These are phyloP conservation scores for Chelmon rostratus DNA, from an alignment of 2,797 vertebrate species.

Conservation along the genomic window DNA sequence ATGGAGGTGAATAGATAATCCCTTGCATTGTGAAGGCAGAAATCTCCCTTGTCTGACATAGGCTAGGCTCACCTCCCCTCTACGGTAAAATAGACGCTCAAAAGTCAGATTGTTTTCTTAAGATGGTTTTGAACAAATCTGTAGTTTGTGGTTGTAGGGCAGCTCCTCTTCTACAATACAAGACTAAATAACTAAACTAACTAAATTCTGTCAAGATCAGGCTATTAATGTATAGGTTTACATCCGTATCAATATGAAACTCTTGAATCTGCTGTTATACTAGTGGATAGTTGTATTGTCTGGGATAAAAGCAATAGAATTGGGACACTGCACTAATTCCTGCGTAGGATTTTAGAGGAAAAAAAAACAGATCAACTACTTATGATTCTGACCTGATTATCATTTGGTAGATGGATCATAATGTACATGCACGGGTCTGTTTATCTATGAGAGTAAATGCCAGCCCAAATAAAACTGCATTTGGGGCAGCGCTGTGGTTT, in stretches of 20 bases:
- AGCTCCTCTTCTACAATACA: not conserved
- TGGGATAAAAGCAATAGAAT: slow-evolving; percentile 58
- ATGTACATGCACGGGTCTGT: slow-evolving; percentile 15
- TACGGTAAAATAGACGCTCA: not conserved
- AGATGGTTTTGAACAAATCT: not conserved
- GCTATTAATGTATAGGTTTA: slow-evolving; percentile 30
- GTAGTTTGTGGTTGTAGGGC: no score
- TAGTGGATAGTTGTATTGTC: slow-evolving; percentile 18
- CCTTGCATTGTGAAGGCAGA: not conserved
- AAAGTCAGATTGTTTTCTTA: not conserved
- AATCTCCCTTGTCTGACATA: not conserved
- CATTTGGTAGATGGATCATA: slow-evolving; percentile 53
- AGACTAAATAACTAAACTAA: slow-evolving; percentile 4
- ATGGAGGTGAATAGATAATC: not conserved
- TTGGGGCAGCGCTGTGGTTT: not conserved
- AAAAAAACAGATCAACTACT: slow-evolving; percentile 58
- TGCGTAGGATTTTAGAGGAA: slow-evolving; percentile 40
- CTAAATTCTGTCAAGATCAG: not conserved
- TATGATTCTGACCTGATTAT: slow-evolving; percentile 68
- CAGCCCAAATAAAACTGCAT: slow-evolving; percentile 4
- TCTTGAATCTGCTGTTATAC: slow-evolving; percentile 37
- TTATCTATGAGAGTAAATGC: slow-evolving; percentile 30
- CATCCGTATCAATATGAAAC: slow-evolving; percentile 35
- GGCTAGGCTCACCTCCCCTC: not conserved
- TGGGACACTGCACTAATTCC: slow-evolving; percentile 68